Evolutionary conservation across 2,888 invertebrate genomes (phyloP).

Genomic region (Diadromus collaris): DNA sequence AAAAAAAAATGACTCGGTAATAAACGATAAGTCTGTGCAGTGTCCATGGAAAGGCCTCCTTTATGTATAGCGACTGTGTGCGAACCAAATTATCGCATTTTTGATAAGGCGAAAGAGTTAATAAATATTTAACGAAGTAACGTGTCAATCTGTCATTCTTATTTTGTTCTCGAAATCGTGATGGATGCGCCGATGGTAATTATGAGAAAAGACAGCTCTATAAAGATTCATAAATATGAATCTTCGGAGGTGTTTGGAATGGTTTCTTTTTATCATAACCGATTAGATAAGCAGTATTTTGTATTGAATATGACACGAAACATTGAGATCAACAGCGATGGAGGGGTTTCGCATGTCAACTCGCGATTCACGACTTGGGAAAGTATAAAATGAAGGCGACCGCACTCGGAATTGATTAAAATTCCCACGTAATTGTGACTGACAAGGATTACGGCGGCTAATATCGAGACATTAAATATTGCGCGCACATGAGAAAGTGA

Average conservation of each 20-base stretch:
- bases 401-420: neutral
- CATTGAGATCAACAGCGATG: neutral
- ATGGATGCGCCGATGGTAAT: neutral
- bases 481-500: too few species aligned
- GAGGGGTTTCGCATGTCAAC: neutral
- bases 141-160: too few species aligned
- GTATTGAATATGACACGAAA: neutral
- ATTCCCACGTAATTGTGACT: neutral
- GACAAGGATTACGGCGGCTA: too few species aligned
- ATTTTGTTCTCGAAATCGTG: neutral
- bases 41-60: neutral
- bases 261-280: neutral
- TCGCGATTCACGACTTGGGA: neutral
- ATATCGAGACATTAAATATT: too few species aligned
- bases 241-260: neutral
- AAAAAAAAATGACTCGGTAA: too few species aligned
- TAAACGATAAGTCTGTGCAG: neutral
- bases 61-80: neutral
- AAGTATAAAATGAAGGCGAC: neutral
- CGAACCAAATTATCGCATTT: neutral
- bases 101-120: neutral
- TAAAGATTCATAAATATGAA: too few species aligned
- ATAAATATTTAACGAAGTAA: neutral
- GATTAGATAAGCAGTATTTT: constrained; percentile 2
- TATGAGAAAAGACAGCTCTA: neutral